Conservation (phyloP, 2,888 invertebrate species). For the Carabus problematicus region DNA sequence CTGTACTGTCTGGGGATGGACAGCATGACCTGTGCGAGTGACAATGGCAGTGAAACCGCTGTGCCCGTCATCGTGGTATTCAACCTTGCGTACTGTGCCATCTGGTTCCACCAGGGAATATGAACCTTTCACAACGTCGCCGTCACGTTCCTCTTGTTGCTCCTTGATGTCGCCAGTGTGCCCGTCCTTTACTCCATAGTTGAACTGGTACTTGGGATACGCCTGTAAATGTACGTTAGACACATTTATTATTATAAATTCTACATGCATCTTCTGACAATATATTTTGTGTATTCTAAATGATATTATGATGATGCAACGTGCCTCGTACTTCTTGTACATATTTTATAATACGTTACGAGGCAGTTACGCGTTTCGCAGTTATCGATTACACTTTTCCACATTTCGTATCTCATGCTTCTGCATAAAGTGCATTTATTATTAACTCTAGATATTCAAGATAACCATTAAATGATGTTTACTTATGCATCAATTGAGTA, state of each 20-base stretch:
- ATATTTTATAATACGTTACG: too few species aligned
- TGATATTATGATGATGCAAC: too few species aligned
- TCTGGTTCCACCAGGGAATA: slow-evolving; percentile 72
- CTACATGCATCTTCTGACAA: too few species aligned
- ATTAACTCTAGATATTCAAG: too few species aligned
- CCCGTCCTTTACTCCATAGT: slow-evolving; percentile 74
- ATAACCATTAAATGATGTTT: too few species aligned
- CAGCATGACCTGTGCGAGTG: slow-evolving; percentile 65
- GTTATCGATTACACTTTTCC: too few species aligned
- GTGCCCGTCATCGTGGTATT: slow-evolving; percentile 68
- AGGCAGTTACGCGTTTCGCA: too few species aligned
- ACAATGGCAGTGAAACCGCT: slow-evolving; percentile 68
- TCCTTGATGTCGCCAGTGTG: slow-evolving; percentile 77
- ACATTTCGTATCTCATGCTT: too few species aligned
- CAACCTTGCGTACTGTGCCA: slow-evolving; percentile 69
- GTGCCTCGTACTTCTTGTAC: too few species aligned
- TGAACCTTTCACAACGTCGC: slow-evolving; percentile 76
- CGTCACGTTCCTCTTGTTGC: slow-evolving; percentile 73
- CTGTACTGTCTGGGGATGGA: slow-evolving; percentile 57
- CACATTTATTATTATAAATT: not conserved
- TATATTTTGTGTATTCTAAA: too few species aligned
- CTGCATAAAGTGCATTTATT: too few species aligned
- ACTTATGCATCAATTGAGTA: too few species aligned
- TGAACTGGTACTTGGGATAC: slow-evolving; percentile 74
- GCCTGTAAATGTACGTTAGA: slow-evolving; percentile 56